These are phyloP conservation scores for Sander lucioperca DNA, from an alignment of 2,113 vertebrate genomes.

Conservation along the genomic window DNA sequence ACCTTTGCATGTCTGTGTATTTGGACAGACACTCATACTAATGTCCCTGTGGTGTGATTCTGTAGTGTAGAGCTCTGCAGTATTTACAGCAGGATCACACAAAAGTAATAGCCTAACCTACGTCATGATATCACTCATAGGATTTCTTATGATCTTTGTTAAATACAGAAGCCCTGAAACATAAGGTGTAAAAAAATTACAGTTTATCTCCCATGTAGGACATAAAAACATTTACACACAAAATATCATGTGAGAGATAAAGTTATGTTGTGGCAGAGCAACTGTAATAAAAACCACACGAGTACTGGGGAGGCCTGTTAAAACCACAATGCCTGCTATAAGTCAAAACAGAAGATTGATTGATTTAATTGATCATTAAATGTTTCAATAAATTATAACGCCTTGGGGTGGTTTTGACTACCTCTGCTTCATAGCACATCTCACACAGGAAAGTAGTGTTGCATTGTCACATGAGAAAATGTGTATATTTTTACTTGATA, in stretches of 20 bases:
- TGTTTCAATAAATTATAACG: neutral
- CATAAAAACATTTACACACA: slow-evolving; percentile 4
- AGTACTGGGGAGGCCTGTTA: neutral
- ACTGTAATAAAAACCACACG: neutral
- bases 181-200: neutral
- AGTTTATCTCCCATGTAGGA: neutral
- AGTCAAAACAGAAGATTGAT: slow-evolving; percentile 8
- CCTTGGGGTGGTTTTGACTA: neutral
- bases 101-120: neutral
- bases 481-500: neutral
- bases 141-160: neutral
- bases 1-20: neutral
- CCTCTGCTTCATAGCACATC: neutral
- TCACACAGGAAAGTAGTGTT: neutral
- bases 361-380: slow-evolving; percentile 3
- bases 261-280: neutral
- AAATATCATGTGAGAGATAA: neutral
- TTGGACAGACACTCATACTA: neutral
- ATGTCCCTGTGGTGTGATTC: neutral
- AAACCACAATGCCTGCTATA: neutral
- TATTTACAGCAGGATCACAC: neutral
- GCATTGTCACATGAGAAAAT: neutral
- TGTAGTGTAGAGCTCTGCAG: neutral
- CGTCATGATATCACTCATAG: neutral
- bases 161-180: neutral